phyloP scores from a whole-genome alignment of 2,888 invertebrate species.

The Drosophila neonasuta region DNA sequence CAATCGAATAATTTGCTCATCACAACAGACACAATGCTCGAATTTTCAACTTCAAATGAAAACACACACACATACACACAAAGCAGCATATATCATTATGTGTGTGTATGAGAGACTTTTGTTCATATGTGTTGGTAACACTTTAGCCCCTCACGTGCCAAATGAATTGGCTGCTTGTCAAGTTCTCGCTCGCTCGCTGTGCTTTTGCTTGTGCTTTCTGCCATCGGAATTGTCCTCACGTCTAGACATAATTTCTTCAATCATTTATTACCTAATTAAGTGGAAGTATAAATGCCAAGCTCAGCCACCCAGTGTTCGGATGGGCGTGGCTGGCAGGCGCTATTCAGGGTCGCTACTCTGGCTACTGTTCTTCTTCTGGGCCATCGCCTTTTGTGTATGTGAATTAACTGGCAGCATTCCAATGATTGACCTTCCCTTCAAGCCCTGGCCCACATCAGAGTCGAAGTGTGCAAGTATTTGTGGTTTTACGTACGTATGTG shows the following conservation, averaged over 20 bases:
- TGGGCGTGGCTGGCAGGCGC: slow-evolving; percentile 51
- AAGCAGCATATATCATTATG: slow-evolving; percentile 1
- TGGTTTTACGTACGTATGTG: neutral
- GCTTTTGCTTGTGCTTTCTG: slow-evolving; percentile 11
- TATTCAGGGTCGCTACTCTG: slow-evolving; percentile 40
- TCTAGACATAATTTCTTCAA: slow-evolving; percentile 83
- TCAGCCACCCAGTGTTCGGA: slow-evolving; percentile 55
- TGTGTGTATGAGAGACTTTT: slow-evolving; percentile 20
- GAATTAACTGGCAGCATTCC: slow-evolving; percentile 76
- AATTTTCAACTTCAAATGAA: slow-evolving; percentile 25
- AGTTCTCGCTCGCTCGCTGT: slow-evolving; percentile 22
- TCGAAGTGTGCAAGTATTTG: slow-evolving; percentile 19
- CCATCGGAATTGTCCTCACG: slow-evolving; percentile 81
- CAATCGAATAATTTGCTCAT: slow-evolving; percentile 67
- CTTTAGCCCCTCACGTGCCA: slow-evolving; percentile 72
- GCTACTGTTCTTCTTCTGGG: slow-evolving; percentile 42
- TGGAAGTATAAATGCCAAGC: slow-evolving; percentile 79
- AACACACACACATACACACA: slow-evolving; percentile 7
- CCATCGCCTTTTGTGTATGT: slow-evolving; percentile 63
- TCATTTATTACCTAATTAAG: slow-evolving; percentile 83
- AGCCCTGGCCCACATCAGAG: slow-evolving; percentile 18
- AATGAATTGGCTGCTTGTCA: slow-evolving; percentile 68
- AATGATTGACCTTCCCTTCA: slow-evolving; percentile 71
- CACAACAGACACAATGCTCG: slow-evolving; percentile 32
- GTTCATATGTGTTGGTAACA: slow-evolving; percentile 57